Evolutionary conservation across 2,888 invertebrate genomes (phyloP).

Genomic region (Lepidonotus clava): DNA sequence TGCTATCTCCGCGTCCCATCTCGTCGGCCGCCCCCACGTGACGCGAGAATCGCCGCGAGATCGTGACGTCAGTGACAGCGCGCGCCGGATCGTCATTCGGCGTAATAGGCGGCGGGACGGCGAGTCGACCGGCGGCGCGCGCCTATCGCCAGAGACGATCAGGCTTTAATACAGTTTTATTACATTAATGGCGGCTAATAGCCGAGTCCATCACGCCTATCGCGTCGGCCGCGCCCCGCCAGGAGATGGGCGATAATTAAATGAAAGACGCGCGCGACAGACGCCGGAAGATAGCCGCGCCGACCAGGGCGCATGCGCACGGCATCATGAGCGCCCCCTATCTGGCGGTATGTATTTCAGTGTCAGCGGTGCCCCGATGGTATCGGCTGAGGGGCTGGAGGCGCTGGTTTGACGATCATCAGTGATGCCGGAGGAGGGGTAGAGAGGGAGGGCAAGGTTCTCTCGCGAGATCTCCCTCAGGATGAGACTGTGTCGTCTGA

Average conservation of each 20-base stretch:
- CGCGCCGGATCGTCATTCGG: constrained; percentile 19
- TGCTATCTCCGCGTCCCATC: constrained; percentile 26
- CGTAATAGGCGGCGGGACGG: background rate
- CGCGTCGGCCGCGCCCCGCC: background rate
- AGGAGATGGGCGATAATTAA: constrained; percentile 45
- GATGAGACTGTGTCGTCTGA: background rate
- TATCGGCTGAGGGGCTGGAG: background rate
- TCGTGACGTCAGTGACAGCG: constrained; percentile 29
- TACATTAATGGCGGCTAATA: constrained; percentile 38
- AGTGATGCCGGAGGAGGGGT: background rate
- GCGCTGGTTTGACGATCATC: background rate
- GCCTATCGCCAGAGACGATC: background rate
- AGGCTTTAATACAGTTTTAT: constrained; percentile 41
- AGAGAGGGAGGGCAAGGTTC: background rate
- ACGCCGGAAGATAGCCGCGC: background rate
- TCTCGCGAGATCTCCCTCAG: background rate
- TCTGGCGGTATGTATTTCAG: constrained; percentile 36
- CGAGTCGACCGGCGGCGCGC: too few species aligned
- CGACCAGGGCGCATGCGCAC: constrained; percentile 9
- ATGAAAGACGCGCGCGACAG: constrained; percentile 30
- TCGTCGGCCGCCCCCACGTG: constrained; percentile 31
- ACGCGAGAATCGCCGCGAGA: constrained; percentile 27
- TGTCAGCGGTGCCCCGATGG: constrained; percentile 6
- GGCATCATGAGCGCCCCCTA: constrained; percentile 43
- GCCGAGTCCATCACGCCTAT: constrained; percentile 19